These are phyloP conservation scores for Zaprionus kolodkinae DNA, from an alignment of 1,140 invertebrate genomes.

Conservation along the genomic window DNA sequence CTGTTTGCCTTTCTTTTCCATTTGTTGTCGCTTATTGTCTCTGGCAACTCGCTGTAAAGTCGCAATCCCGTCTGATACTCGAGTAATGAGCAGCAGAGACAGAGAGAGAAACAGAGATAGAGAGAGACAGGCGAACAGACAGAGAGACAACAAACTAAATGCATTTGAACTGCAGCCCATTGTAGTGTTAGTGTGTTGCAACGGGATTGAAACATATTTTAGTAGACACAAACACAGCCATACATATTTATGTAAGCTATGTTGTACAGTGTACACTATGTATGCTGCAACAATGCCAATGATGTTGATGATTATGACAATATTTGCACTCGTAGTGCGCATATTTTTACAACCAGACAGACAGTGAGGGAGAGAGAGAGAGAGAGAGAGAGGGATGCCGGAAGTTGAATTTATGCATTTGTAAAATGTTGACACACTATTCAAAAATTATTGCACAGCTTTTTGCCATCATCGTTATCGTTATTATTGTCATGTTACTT, in stretches of 20 bases:
- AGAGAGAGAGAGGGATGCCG: slow-evolving; percentile 31
- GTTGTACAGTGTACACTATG: slow-evolving; percentile 13
- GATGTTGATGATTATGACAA: slow-evolving; percentile 79
- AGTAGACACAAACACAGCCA: slow-evolving; percentile 29
- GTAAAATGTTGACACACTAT: slow-evolving; percentile 78
- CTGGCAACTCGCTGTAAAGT: slow-evolving; percentile 21
- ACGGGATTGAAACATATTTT: slow-evolving; percentile 55
- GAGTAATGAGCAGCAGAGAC: slow-evolving; percentile 50
- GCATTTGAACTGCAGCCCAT: slow-evolving; percentile 49
- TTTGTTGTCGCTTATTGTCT: slow-evolving; percentile 48
- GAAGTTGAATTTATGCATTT: slow-evolving; percentile 82
- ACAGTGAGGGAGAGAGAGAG: not conserved
- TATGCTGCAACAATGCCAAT: slow-evolving; percentile 54
- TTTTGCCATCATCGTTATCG: slow-evolving; percentile 46
- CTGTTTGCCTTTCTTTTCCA: slow-evolving; percentile 43
- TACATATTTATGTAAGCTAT: slow-evolving; percentile 34
- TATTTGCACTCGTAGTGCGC: slow-evolving; percentile 64
- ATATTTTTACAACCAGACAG: slow-evolving; percentile 29
- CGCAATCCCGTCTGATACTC: slow-evolving; percentile 62
- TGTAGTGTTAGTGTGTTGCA: slow-evolving; percentile 31
- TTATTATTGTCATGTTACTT: slow-evolving; percentile 25
- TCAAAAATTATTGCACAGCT: slow-evolving; percentile 79
- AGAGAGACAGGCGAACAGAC: too few species aligned
- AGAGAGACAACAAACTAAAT: slow-evolving; percentile 39
- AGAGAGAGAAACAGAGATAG: not conserved